A percentile compares a stretch with the other conserved stretches of the same genome.
These are phyloP conservation scores for Drosophila trapezifrons DNA, from an alignment of 1,140 invertebrate species.

Conservation along the genomic window DNA sequence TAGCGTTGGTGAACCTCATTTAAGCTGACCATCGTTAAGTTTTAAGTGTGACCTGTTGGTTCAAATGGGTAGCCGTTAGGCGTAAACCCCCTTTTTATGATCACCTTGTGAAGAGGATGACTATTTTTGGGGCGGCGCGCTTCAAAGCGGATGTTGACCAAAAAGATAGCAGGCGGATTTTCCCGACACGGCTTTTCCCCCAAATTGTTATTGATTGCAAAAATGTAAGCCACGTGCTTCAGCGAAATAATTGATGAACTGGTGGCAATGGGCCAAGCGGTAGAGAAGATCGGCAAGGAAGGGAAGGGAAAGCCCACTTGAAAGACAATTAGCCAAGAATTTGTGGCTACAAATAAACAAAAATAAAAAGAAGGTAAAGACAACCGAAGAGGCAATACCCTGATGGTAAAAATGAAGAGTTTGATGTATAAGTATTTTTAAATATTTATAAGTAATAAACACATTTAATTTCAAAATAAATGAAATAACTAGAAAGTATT, in stretches of 20 bases:
- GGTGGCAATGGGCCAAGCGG: neutral
- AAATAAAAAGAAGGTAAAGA: neutral
- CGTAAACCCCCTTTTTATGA: neutral
- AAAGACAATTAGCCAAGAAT: slow-evolving; percentile 7
- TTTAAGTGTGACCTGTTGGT: slow-evolving; percentile 12
- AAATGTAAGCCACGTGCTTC: slow-evolving; percentile 48
- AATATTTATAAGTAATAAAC: too few relatives aligned
- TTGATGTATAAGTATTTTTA: too few relatives aligned
- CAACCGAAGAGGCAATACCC: neutral
- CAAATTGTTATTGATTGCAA: slow-evolving; percentile 58
- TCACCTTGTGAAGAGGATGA: neutral
- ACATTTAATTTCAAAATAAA: too few relatives aligned
- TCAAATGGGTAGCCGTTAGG: slow-evolving; percentile 6
- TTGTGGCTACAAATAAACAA: neutral
- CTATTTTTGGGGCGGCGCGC: slow-evolving; percentile 19
- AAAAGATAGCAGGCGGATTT: slow-evolving; percentile 32
- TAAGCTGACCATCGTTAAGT: slow-evolving; percentile 17
- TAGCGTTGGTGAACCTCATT: slow-evolving; percentile 10
- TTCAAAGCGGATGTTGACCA: slow-evolving; percentile 16
- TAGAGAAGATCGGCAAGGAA: neutral
- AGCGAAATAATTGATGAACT: slow-evolving; percentile 29
- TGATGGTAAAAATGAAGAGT: neutral
- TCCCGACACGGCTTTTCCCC: slow-evolving; percentile 22
- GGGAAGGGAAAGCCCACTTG: neutral
- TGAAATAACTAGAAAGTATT: neutral